phyloP scores from a whole-genome alignment of 2,888 invertebrate genomes.

The Diloba caeruleocephala region DNA sequence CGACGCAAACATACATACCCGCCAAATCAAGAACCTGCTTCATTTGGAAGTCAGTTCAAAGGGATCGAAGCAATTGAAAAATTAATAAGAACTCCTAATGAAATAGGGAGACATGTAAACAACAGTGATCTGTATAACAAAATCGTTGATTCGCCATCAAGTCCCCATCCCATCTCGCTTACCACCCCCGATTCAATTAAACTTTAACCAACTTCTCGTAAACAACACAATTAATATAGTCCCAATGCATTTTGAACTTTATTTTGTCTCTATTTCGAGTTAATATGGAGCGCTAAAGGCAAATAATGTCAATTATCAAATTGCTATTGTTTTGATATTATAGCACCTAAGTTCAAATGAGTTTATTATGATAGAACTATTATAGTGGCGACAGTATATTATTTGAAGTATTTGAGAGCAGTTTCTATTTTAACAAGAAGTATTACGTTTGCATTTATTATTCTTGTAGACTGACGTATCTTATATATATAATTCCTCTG shows the following conservation, averaged over 20 bases:
- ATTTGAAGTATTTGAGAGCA: conserved; percentile 7
- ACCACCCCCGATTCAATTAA: conserved; percentile 83
- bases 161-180: conserved; percentile 63
- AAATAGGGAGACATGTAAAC: conserved; percentile 67
- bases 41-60: conserved; percentile 17
- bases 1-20: not conserved
- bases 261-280: conserved; percentile 39
- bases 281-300: conserved; percentile 33
- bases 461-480: no score
- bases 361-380: conserved; percentile 59
- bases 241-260: conserved; percentile 65
- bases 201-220: conserved; percentile 86
- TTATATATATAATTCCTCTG: no score
- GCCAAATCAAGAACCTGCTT: conserved; percentile 9
- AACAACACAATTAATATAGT: conserved; percentile 81
- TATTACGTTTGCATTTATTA: no score
- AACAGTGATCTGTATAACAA: conserved; percentile 67
- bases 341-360: conserved; percentile 53
- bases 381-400: conserved; percentile 40
- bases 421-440: conserved; percentile 3
- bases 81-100: conserved; percentile 47
- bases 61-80: conserved; percentile 35
- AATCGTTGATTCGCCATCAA: conserved; percentile 80
- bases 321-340: conserved; percentile 72
- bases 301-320: conserved; percentile 71